phyloP scores from a whole-genome alignment of 1,140 invertebrate species.

The Drosophila parvula region DNA sequence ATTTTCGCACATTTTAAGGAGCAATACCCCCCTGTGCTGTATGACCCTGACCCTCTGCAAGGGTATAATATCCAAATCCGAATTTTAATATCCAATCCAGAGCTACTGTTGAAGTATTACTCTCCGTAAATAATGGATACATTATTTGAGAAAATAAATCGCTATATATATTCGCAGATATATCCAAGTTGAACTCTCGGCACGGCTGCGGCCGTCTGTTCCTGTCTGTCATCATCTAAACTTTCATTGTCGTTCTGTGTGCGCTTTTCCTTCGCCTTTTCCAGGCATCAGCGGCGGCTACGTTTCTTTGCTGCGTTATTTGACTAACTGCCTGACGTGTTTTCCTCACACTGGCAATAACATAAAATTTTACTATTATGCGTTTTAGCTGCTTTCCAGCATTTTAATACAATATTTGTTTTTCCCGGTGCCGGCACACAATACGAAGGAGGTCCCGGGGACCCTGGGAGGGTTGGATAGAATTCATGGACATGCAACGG shows the following conservation, averaged over 20 bases:
- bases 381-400: constrained; percentile 83
- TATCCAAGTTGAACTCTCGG: constrained; percentile 17
- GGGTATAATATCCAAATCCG: too few species aligned
- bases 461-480: constrained; percentile 51
- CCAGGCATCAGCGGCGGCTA: constrained; percentile 20
- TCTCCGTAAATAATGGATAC: neutral
- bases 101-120: too few species aligned
- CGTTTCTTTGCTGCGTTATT: constrained; percentile 63
- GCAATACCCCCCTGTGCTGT: too few species aligned
- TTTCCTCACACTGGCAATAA: constrained; percentile 82
- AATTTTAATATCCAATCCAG: too few species aligned
- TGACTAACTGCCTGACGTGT: constrained; percentile 83
- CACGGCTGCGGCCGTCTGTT: constrained; percentile 16
- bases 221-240: constrained; percentile 61
- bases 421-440: constrained; percentile 44
- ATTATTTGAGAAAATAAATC: neutral
- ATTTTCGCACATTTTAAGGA: too few species aligned
- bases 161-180: neutral
- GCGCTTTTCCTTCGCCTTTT: constrained; percentile 50
- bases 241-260: constrained; percentile 70
- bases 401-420: constrained; percentile 84
- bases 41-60: too few species aligned
- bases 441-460: constrained; percentile 37
- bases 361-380: constrained; percentile 84
- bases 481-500: constrained; percentile 82